Evolutionary conservation across 2,888 invertebrate genomes (phyloP).

Genomic region (Aquatica leii): DNA sequence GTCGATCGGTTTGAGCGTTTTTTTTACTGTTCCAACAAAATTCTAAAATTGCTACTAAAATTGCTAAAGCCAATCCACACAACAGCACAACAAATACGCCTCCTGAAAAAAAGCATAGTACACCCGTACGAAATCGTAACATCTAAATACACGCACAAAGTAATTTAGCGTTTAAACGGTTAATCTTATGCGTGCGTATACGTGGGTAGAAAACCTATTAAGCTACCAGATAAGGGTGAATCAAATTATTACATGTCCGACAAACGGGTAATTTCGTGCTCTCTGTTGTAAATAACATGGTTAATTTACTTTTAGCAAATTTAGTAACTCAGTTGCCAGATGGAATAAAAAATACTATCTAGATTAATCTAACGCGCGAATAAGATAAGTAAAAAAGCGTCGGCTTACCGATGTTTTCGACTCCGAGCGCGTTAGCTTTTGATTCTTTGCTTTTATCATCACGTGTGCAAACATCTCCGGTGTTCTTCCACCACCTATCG

Average conservation of each 20-base stretch:
- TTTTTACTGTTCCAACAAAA: constrained; percentile 95
- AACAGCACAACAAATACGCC: constrained; percentile 97
- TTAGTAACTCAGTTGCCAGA: no score
- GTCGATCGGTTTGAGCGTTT: constrained; percentile 82
- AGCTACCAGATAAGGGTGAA: constrained; percentile 12
- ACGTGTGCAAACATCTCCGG: constrained; percentile 88
- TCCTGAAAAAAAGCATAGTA: constrained; percentile 63
- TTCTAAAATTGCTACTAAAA: constrained; percentile 91
- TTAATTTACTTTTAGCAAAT: neutral
- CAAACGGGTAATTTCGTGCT: constrained; percentile 15
- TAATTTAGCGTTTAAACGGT: constrained; percentile 4
- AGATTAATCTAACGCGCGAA: no score
- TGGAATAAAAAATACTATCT: no score
- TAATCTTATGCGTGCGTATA: constrained; percentile 10
- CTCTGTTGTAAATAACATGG: constrained; percentile 2
- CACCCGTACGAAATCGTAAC: constrained; percentile 2
- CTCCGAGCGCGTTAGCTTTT: constrained; percentile 91
- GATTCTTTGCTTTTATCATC: constrained; percentile 90
- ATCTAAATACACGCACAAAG: neutral
- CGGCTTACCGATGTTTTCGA: constrained; percentile 81
- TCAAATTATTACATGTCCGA: constrained; percentile 15
- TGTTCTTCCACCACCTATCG: constrained; percentile 99
- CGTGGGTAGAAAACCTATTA: constrained; percentile 10
- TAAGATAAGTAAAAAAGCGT: constrained; percentile 8
- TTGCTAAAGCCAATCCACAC: constrained; percentile 89